Conservation (phyloP, 1,140 invertebrate species). For the Contarinia nasturtii region DNA sequence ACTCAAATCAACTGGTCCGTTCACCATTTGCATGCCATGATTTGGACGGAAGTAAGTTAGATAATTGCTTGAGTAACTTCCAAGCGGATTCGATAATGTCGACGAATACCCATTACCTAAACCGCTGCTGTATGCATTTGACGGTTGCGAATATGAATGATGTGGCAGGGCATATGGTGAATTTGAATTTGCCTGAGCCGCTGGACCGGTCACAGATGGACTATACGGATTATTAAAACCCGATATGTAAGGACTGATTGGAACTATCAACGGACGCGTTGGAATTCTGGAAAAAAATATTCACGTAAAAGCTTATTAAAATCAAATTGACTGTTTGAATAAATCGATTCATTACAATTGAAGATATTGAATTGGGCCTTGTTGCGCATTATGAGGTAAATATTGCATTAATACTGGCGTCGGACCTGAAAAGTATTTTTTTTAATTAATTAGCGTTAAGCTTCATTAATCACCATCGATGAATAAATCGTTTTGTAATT, state of each 20-base stretch:
- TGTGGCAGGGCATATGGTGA: background rate
- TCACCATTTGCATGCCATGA: background rate
- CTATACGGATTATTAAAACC: background rate
- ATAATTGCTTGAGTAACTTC: background rate
- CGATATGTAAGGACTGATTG: conserved; percentile 15
- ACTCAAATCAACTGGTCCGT: background rate
- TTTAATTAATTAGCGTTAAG: too few relatives aligned
- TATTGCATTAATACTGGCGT: conserved; percentile 36
- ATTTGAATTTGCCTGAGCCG: background rate
- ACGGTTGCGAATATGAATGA: background rate
- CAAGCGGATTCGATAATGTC: background rate
- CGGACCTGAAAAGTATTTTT: conserved; percentile 12
- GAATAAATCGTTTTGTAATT: too few relatives aligned
- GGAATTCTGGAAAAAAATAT: too few relatives aligned
- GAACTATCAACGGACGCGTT: conserved; percentile 20
- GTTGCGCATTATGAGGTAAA: conserved; percentile 14
- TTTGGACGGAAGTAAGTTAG: background rate
- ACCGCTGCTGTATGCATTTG: too few relatives aligned
- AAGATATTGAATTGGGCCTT: conserved; percentile 17
- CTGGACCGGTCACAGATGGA: background rate
- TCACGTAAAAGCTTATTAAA: too few relatives aligned
- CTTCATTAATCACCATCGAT: too few relatives aligned
- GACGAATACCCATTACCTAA: background rate
- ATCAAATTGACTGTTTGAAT: too few relatives aligned
- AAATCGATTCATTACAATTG: too few relatives aligned